A percentile compares a stretch with the other conserved stretches of the same genome.
Evolutionary conservation across 2,888 invertebrate species (phyloP).

Genomic region (Lasioglossum morio): DNA sequence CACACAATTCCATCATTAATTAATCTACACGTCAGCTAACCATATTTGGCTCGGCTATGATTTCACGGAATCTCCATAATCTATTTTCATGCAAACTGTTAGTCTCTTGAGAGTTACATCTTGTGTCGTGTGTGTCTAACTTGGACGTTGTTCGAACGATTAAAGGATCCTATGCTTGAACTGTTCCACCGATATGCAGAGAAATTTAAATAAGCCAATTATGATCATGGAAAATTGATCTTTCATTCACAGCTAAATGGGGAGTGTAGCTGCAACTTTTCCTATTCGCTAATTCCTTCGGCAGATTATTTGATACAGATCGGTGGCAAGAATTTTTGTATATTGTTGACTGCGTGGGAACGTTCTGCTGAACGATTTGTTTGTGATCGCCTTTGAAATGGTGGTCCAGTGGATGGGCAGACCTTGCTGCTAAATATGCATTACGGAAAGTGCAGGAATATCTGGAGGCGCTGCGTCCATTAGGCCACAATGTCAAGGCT

Average conservation of each 20-base stretch:
- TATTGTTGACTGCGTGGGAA: neutral
- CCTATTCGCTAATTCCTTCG: too few relatives aligned
- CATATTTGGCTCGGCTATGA: neutral
- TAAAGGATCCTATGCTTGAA: neutral
- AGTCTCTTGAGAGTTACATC: neutral
- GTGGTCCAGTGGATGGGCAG: neutral
- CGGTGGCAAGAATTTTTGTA: neutral
- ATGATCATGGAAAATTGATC: too few relatives aligned
- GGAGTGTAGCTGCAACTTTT: too few relatives aligned
- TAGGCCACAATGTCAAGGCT: constrained; percentile 19
- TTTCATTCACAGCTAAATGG: too few relatives aligned
- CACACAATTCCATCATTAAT: constrained; percentile 19
- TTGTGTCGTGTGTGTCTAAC: neutral
- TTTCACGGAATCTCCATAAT: constrained; percentile 34
- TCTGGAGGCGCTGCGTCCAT: constrained; percentile 14
- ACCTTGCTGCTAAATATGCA: constrained; percentile 34
- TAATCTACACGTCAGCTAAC: constrained; percentile 5
- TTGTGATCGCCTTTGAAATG: neutral
- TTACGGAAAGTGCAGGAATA: constrained; percentile 22
- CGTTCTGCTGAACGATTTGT: neutral
- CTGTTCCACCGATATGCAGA: neutral
- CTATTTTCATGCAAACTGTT: neutral
- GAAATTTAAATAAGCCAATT: too few relatives aligned
- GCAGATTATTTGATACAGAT: neutral
- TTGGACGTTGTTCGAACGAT: neutral